Evolutionary conservation across 2,888 invertebrate genomes (phyloP).

Genomic region (Himalopsyche japonica): DNA sequence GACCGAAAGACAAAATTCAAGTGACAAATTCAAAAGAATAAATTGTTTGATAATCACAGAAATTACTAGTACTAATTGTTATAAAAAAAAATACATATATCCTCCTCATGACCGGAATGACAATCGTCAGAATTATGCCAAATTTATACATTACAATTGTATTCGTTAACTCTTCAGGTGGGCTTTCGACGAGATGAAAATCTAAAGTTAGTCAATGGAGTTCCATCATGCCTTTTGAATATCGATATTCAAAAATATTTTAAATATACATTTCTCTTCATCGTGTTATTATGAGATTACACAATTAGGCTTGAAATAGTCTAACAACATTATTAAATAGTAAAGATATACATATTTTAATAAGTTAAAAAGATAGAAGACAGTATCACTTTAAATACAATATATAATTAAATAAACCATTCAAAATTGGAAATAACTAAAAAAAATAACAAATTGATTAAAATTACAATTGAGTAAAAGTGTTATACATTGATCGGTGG

Average conservation of each 20-base stretch:
- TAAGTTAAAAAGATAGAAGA: neutral
- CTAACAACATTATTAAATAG: neutral
- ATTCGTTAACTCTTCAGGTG: neutral
- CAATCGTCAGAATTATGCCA: neutral
- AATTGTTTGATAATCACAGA: conserved; percentile 26
- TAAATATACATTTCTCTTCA: neutral
- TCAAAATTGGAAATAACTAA: neutral
- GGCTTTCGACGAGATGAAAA: neutral
- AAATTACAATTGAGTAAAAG: neutral
- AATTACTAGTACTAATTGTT: conserved; percentile 21
- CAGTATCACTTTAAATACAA: neutral
- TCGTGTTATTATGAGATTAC: neutral
- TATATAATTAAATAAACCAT: neutral
- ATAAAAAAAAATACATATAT: neutral
- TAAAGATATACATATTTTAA: neutral
- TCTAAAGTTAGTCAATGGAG: neutral
- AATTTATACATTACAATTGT: neutral
- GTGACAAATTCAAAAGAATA: conserved; percentile 2
- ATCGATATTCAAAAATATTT: neutral
- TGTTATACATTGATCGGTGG: no score
- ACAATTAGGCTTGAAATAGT: neutral
- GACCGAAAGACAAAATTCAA: conserved; percentile 7
- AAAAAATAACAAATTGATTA: neutral
- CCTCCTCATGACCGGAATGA: neutral
- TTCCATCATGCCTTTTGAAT: neutral